Conservation (phyloP, 2,888 invertebrate species). For the Selenia dentaria region DNA sequence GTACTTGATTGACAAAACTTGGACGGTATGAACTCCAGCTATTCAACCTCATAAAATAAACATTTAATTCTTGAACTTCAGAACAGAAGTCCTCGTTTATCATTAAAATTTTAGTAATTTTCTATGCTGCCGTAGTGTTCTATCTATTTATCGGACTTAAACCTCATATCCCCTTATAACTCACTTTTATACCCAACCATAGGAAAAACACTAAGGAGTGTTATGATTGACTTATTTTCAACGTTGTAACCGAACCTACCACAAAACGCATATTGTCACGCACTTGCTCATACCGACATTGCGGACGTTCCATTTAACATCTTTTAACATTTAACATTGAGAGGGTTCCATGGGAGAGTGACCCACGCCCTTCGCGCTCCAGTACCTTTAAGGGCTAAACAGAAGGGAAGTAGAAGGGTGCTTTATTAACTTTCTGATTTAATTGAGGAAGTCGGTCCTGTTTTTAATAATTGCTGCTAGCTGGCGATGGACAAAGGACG, state of each 20-base stretch:
- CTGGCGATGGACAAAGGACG: slow-evolving; percentile 16
- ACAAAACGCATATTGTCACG: slow-evolving; percentile 32
- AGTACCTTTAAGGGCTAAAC: slow-evolving; percentile 43
- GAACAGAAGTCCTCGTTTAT: too few relatives aligned
- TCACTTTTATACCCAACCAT: too few relatives aligned
- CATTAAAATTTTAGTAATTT: too few relatives aligned
- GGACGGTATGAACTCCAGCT: too few relatives aligned
- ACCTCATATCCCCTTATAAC: too few relatives aligned
- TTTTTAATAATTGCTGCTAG: slow-evolving; percentile 31
- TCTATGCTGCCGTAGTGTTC: too few relatives aligned
- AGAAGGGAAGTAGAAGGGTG: slow-evolving; percentile 44
- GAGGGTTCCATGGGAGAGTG: slow-evolving; percentile 56
- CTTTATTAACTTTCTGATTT: slow-evolving; percentile 55
- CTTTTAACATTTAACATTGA: slow-evolving; percentile 36
- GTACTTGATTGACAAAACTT: too few relatives aligned
- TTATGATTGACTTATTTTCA: slow-evolving; percentile 1
- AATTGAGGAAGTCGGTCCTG: slow-evolving; percentile 55
- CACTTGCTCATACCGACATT: slow-evolving; percentile 45
- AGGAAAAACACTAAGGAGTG: too few relatives aligned
- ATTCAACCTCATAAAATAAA: too few relatives aligned
- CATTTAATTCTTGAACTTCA: too few relatives aligned
- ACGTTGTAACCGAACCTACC: neutral
- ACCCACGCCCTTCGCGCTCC: slow-evolving; percentile 44
- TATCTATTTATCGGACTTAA: too few relatives aligned
- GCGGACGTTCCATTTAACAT: slow-evolving; percentile 42